A percentile compares a stretch with the other conserved stretches of the same genome.
These are phyloP conservation scores for Petaurus breviceps DNA, from an alignment of 2,113 vertebrate species.

Conservation along the genomic window DNA sequence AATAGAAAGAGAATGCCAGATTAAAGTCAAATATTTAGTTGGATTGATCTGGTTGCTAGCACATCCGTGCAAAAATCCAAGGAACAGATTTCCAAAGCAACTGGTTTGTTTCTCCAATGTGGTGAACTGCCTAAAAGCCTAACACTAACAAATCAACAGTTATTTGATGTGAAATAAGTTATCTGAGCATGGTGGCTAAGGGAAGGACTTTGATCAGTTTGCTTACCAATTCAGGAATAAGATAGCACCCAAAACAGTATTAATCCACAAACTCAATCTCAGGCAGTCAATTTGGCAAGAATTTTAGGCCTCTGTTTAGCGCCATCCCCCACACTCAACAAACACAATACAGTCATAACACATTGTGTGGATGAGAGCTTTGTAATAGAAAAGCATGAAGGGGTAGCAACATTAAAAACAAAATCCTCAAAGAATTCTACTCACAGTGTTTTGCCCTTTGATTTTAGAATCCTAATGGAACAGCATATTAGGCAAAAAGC, in stretches of 20 bases:
- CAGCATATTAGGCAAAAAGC: background rate
- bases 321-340: background rate
- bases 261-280: background rate
- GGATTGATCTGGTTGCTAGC: background rate
- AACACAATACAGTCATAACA: background rate
- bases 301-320: background rate
- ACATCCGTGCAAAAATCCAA: background rate
- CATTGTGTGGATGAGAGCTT: background rate
- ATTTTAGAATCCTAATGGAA: background rate
- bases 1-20: background rate
- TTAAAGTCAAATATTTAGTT: constrained; percentile 9
- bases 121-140: background rate
- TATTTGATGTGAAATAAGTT: background rate
- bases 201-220: background rate
- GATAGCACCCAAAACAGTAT: background rate
- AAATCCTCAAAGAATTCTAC: background rate
- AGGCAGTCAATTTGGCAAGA: background rate
- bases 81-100: background rate
- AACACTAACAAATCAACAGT: background rate
- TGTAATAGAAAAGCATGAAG: background rate
- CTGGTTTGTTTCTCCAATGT: background rate
- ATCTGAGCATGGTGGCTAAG: background rate
- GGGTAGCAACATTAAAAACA: background rate
- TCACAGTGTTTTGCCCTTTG: background rate
- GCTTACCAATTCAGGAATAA: background rate